These are phyloP conservation scores for Pygoscelis antarcticus DNA, from an alignment of 2,113 vertebrate species.

Conservation along the genomic window DNA sequence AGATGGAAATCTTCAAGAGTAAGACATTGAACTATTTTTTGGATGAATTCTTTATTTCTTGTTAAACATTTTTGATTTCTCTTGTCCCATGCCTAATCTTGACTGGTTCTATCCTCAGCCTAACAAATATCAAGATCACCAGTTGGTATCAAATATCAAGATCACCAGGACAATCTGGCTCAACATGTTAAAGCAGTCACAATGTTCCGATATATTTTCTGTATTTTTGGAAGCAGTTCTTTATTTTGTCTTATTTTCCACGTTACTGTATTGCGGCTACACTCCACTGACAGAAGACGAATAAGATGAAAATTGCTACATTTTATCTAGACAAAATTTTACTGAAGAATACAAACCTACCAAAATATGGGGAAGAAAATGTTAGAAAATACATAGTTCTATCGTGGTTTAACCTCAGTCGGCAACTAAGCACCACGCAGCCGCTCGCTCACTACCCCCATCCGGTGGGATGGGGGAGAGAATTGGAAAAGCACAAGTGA, in stretches of 20 bases:
- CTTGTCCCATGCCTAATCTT: background rate
- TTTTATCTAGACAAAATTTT: background rate
- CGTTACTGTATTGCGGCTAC: background rate
- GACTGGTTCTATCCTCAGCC: background rate
- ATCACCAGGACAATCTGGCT: background rate
- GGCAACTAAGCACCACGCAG: too few species aligned
- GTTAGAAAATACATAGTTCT: background rate
- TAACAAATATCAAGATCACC: background rate
- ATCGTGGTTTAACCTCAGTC: background rate
- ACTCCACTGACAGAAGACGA: background rate
- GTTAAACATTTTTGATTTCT: background rate
- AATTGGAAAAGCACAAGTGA: too few species aligned
- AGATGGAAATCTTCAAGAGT: background rate
- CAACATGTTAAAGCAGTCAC: background rate
- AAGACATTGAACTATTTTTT: background rate
- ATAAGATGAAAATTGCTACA: background rate
- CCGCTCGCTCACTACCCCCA: too few species aligned
- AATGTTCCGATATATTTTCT: background rate
- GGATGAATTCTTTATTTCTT: background rate
- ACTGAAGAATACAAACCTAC: background rate
- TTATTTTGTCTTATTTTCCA: background rate
- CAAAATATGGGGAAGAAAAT: background rate
- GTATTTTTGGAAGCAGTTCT: background rate
- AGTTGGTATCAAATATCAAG: background rate
- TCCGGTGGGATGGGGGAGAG: too few species aligned